phyloP scores from a whole-genome alignment of 2,113 vertebrate species.

The Nerophis lumbriciformis region DNA sequence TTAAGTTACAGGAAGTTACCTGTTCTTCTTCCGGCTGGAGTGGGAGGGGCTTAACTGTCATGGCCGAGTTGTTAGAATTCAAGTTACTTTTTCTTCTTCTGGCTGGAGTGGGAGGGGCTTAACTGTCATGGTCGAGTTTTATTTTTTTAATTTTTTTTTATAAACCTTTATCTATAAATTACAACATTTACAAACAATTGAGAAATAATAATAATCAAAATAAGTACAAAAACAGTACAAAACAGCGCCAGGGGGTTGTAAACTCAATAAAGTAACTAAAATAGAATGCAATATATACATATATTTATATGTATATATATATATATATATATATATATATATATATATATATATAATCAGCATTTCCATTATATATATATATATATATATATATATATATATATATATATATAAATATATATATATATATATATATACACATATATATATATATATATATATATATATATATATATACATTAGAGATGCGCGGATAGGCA shows the following conservation, averaged over 20 bases:
- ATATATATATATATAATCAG: too few relatives aligned
- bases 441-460: slow-evolving; percentile 1
- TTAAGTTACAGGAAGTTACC: slow-evolving; percentile 16
- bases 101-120: not conserved
- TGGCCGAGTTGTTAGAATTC: too few relatives aligned
- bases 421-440: not conserved
- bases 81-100: too few relatives aligned
- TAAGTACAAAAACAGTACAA: not conserved
- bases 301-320: not conserved
- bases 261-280: too few relatives aligned
- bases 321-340: not conserved
- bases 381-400: not conserved
- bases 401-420: not conserved
- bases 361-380: not conserved
- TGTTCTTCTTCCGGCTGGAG: slow-evolving; percentile 22
- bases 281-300: too few relatives aligned
- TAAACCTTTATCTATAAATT: too few relatives aligned
- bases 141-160: too few relatives aligned
- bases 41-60: slow-evolving; percentile 31
- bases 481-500: too few relatives aligned
- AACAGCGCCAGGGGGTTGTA: too few relatives aligned
- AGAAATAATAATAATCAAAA: too few relatives aligned
- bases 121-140: too few relatives aligned
- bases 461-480: not conserved
- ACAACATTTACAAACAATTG: too few relatives aligned